Base-by-base conservation (phyloP, 2,113 vertebrate genomes). In the Ptychochromis oligacanthus region DNA sequence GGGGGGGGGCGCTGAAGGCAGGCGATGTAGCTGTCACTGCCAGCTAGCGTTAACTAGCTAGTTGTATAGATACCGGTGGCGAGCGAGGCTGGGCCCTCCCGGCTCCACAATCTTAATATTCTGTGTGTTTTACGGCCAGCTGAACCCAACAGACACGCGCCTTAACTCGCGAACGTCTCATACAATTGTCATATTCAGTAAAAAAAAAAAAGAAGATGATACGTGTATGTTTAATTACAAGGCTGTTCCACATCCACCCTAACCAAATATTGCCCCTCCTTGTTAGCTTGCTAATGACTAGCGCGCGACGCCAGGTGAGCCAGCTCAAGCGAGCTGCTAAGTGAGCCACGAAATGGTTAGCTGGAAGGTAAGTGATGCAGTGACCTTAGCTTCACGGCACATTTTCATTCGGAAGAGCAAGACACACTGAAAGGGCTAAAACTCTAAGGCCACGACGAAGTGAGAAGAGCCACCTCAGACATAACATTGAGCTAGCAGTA, bases 241-340 rank as follows among this genome's bases (percentile, higher is more conserved):
- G 58, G 26, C 17, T 28, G 38, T 40, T 64, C 24, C 61, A 84
- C 56, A 79, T 80, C 56, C 65, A 80, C 57, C 81, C 58, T 54
- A 60, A 86, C 77, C 86, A 76, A 83, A 86, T 81, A 52, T 15
- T 78, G 90, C 91, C 90, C 89, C 91, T 91, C 88, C 90, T 92
- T 80, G 85, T 79, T 92, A 83, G 87, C 90, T 4, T 14, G 90
- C 85, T 87, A 91, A 61, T 2, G 31, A 87, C 78, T 89, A 87
- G 84, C 87, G 28, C 57, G 74, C 62, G 56, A 75, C 55, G 60
- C 60, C 90, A 91, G 90, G 87, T 90, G 83, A 90, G 72, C 8
- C 15, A 24, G 78, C 90, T 88, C 84, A 77, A 72, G 56, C 26
- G 62, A 89, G 86, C 74, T 55, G 72, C 72, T 82, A 58, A 86